Conservation (phyloP, 2,797 vertebrate genomes). For the Perodicticus potto region DNA sequence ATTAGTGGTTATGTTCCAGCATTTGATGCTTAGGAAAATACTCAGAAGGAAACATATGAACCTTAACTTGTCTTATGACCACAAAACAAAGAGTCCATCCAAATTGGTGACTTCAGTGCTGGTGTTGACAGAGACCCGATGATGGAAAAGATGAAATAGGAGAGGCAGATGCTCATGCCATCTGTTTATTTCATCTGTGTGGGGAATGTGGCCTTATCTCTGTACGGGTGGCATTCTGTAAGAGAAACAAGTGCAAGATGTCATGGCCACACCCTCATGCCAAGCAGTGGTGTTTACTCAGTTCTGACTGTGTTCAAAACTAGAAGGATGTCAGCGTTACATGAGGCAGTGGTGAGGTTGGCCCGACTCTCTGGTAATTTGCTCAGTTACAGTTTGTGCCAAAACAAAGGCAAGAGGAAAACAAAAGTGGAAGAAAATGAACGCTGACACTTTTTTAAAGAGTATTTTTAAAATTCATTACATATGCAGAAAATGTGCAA, state of each 20-base stretch:
- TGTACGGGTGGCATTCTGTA: neutral
- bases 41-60: neutral
- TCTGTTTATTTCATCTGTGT: neutral
- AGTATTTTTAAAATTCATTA: neutral
- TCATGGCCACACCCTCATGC: constrained; percentile 34
- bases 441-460: constrained; percentile 11
- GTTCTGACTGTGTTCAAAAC: constrained; percentile 25
- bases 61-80: neutral
- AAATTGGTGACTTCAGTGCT: neutral
- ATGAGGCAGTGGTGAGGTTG: neutral
- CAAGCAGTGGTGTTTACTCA: constrained; percentile 12
- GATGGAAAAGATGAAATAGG: neutral
- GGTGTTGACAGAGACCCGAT: neutral
- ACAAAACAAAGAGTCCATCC: neutral
- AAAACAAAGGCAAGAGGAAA: constrained; percentile 52
- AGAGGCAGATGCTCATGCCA: neutral
- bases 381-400: neutral
- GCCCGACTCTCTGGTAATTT: neutral
- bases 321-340: neutral
- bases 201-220: neutral
- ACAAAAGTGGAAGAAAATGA: constrained; percentile 18
- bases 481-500: constrained; percentile 21
- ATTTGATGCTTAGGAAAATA: neutral
- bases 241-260: constrained; percentile 46
- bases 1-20: neutral